These are phyloP conservation scores for Rhagologus leucostigma DNA, from an alignment of 2,113 vertebrate species.

Conservation along the genomic window DNA sequence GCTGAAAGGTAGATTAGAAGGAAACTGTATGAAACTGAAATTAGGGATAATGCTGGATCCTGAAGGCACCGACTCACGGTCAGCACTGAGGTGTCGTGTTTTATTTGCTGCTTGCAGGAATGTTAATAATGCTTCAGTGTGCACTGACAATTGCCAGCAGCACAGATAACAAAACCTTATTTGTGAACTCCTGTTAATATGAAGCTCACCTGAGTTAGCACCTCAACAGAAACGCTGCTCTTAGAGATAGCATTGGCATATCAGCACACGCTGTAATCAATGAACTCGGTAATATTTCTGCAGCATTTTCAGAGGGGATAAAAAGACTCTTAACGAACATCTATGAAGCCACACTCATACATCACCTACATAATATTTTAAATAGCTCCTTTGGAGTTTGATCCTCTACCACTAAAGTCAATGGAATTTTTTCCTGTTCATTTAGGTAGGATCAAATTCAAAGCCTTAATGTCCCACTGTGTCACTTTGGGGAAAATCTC, in stretches of 20 bases:
- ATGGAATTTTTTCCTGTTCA: not conserved
- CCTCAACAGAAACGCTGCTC: not conserved
- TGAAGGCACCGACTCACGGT: not conserved
- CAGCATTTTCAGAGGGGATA: not conserved
- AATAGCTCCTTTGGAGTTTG: slow-evolving; percentile 2
- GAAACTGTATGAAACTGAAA: not conserved
- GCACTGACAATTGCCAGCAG: not conserved
- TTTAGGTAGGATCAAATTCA: slow-evolving; percentile 42
- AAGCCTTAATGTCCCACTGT: slow-evolving; percentile 37
- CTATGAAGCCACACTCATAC: not conserved
- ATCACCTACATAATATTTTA: not conserved
- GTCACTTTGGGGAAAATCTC: slow-evolving; percentile 49
- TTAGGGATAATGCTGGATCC: not conserved
- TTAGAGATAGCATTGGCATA: not conserved
- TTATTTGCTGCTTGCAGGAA: not conserved
- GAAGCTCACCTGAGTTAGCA: not conserved
- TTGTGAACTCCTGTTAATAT: not conserved
- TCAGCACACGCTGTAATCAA: not conserved
- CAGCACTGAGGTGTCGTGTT: not conserved
- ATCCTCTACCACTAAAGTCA: not conserved
- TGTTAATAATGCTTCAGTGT: not conserved
- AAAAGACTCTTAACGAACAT: not conserved
- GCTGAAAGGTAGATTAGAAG: not conserved
- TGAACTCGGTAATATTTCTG: not conserved
- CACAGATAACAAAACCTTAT: not conserved